Evolutionary conservation across 2,888 invertebrate species (phyloP), one percentile per base, ranked within the genome.

Genomic region (Drosophila nigricruria): DNA sequence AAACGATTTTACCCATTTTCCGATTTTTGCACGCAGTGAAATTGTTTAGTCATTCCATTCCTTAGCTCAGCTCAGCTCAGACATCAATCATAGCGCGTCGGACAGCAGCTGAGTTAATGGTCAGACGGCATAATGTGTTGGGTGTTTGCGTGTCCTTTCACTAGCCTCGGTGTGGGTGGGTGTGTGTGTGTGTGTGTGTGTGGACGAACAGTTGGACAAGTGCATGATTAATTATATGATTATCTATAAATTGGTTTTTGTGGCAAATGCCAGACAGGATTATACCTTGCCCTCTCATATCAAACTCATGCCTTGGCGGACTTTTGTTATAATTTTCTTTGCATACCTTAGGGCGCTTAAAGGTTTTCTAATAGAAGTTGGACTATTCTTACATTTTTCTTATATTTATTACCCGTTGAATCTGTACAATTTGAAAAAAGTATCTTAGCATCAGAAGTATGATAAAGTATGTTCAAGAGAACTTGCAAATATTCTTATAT

Each of bases 141-240:
- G 85, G 82, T 79, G 86, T 81, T 81, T 84, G 73, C 82, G 88
- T 82, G 85, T 82, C 82, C 78, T 82, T 34, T 47, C 57, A 30
- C 53, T 50, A 16, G 20, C 40, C 40, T n/a, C 20, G 27, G 30
- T 57, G 18, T 54, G 16, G 20, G 36, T 34, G 42, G 59, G 38
- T 61, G 30, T 57, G 58, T 62, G 54, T 30, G 30, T 56, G 36
- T 57, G 47, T 56, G 34, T 61, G 34, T 54, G 60, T 66, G 50
- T 25, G 42, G 18, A 23, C 30, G 70, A 62, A 72, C 80, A 42
- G 70, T 77, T 73, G 68, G 89, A 89, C 89, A 86, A 86, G 86
- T 89, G 86, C 88, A 89, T 89, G 86, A 86, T 89, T 86, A 86
- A 86, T 86, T 86, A 86, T 89, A 87, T 84, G 84, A 86, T 86